phyloP scores from a whole-genome alignment of 2,113 vertebrate genomes.

The Toxotes chatareus region DNA sequence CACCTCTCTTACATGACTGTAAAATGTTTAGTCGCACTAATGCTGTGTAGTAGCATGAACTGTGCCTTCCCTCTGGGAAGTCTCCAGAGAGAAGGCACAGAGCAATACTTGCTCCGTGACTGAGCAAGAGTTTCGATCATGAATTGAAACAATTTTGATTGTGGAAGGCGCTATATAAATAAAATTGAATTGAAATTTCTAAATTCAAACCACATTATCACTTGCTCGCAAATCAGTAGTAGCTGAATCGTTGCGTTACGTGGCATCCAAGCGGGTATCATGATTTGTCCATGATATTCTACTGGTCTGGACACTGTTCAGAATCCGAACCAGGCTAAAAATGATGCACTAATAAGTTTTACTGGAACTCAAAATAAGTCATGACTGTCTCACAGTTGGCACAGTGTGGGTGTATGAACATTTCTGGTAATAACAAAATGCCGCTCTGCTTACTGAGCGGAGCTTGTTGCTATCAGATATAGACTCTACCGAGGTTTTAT shows the following conservation, averaged over 20 bases:
- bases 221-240: neutral
- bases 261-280: neutral
- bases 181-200: no score
- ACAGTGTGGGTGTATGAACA: neutral
- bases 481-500: neutral
- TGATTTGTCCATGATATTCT: neutral
- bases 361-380: neutral
- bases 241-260: neutral
- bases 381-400: constrained; percentile 12
- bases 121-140: neutral
- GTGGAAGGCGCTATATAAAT: no score
- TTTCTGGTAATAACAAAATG: neutral
- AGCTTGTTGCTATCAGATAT: neutral
- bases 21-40: neutral
- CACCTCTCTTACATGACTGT: neutral
- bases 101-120: neutral
- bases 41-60: neutral
- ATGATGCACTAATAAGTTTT: neutral
- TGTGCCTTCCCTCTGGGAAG: neutral
- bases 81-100: neutral
- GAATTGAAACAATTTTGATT: no score
- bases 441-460: neutral
- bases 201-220: neutral
- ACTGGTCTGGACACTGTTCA: constrained; percentile 1
- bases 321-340: neutral